Conservation (phyloP, 2,113 vertebrate species). For the Anseranas semipalmata region DNA sequence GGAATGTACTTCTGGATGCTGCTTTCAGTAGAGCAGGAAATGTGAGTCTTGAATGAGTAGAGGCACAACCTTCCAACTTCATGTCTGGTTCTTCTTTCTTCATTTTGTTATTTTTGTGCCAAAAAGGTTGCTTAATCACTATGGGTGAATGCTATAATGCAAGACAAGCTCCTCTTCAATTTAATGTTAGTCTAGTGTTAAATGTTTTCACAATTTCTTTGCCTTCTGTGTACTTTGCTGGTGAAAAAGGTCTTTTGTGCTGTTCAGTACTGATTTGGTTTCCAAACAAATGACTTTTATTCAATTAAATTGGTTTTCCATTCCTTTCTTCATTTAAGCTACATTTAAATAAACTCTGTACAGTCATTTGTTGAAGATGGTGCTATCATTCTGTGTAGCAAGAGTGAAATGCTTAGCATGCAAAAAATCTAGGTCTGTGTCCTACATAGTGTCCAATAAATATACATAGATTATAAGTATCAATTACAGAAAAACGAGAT, state of each 20-base stretch:
- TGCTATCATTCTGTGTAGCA: background rate
- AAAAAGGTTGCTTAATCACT: background rate
- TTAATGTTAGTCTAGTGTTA: background rate
- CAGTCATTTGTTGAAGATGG: background rate
- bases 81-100: background rate
- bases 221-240: background rate
- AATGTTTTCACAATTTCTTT: background rate
- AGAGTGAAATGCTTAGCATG: background rate
- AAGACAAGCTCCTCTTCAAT: background rate
- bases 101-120: background rate
- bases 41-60: background rate
- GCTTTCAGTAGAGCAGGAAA: slow-evolving; percentile 31
- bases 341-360: background rate
- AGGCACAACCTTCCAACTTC: background rate
- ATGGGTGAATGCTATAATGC: background rate
- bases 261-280: background rate
- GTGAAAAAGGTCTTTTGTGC: background rate
- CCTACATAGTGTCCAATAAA: background rate
- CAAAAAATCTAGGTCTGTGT: background rate
- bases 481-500: background rate
- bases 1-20: background rate
- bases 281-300: background rate
- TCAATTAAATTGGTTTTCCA: background rate
- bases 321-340: background rate
- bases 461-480: background rate